phyloP scores from a whole-genome alignment of 2,888 invertebrate genomes.

The Trissolcus japonicus region DNA sequence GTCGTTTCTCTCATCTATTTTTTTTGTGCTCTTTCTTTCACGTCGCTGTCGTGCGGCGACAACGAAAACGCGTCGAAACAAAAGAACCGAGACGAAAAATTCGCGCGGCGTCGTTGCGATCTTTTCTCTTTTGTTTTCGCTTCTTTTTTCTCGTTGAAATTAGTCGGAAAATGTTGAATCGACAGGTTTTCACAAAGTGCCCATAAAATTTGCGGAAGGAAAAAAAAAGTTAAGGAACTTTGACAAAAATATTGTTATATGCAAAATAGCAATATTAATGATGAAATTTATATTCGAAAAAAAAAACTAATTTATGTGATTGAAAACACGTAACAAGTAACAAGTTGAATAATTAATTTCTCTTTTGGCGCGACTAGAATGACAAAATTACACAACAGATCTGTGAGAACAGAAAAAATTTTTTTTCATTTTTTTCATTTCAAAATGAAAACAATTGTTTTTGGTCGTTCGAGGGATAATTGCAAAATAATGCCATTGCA shows the following conservation, averaged over 20 bases:
- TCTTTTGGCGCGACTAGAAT: not conserved
- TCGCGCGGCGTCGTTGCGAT: slow-evolving; percentile 21
- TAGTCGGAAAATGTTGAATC: slow-evolving; percentile 44
- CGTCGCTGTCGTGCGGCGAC: slow-evolving; percentile 18
- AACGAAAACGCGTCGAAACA: slow-evolving; percentile 35
- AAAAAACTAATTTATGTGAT: no score
- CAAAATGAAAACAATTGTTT: not conserved
- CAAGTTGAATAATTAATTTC: slow-evolving; percentile 11
- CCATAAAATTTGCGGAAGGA: slow-evolving; percentile 3
- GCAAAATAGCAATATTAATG: not conserved
- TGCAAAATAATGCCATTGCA: not conserved
- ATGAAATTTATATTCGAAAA: not conserved
- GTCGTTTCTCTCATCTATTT: slow-evolving; percentile 14
- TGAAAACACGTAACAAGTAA: slow-evolving; percentile 16
- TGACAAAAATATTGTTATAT: not conserved
- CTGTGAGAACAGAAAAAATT: not conserved
- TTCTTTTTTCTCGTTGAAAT: slow-evolving; percentile 24
- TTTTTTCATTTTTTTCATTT: not conserved
- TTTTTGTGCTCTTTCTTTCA: slow-evolving; percentile 14
- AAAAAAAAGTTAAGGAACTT: no score
- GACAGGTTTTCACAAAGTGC: slow-evolving; percentile 33
- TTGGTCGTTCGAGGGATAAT: not conserved
- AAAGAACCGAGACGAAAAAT: slow-evolving; percentile 33
- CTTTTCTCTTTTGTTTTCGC: slow-evolving; percentile 7
- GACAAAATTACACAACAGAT: not conserved